Base-by-base conservation (phyloP, 2,888 invertebrate species). In the Tetropium fuscum region DNA sequence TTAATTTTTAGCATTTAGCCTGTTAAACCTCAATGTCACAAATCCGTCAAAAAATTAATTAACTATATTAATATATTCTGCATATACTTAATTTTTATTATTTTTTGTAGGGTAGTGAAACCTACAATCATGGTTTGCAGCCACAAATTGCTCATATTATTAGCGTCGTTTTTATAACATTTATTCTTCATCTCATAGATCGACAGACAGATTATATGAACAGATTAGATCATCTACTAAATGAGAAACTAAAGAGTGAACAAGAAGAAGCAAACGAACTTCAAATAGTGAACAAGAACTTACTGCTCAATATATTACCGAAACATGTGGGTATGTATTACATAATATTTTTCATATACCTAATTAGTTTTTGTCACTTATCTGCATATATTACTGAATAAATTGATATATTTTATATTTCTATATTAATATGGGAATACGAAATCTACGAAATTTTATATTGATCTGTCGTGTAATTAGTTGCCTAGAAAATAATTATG, bases 261-360 rank as follows among this genome's bases (percentile, higher is more conserved):
- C 93, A 95, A 80, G 87, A 90, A 66, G 92, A 95, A 80, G 94
- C 94, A 0, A 88, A 91, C 69, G 89, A 90, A n/a, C 93, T 92
- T 78, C 89, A 94, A 65, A 90, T 90, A 70, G 91, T 96, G 0
- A 97, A 97, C 80, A 93, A 91, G 73, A 89, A 95, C 81, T 84
- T 98, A 27, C 85, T 98, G 30, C 90, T 94, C 74, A 98, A 98
- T 78, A 97, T 98, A 74, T 84, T 98, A 30, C 98, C 98, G 0
- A 88, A 89, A 13, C 96, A 97, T 81, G 97, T 98, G 65, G 96
- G 93, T 93, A 80, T 77, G 87, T 78, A 5, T 19, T n/a, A n/a
- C n/a, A n/a, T n/a, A n/a, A n/a, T n/a, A n/a, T n/a, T n/a, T n/a
- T n/a, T n/a, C n/a, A n/a, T n/a, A n/a, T n/a, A n/a, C n/a, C n/a